Evolutionary conservation across 2,888 invertebrate species (phyloP).

Genomic region (Masnerella sp.): DNA sequence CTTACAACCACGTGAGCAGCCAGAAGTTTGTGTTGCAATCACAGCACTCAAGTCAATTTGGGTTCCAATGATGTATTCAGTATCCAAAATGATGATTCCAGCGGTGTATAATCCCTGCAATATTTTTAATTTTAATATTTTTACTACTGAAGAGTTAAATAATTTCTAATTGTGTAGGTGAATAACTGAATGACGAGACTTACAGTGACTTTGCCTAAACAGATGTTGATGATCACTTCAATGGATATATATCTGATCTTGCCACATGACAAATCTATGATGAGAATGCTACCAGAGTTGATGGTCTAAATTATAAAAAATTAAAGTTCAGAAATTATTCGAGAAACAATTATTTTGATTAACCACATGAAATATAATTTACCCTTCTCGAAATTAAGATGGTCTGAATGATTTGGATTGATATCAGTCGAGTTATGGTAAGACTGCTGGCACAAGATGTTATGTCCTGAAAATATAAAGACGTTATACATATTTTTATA

Average conservation of each 20-base stretch:
- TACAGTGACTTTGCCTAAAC: neutral
- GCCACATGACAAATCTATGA: neutral
- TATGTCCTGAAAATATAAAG: too few relatives aligned
- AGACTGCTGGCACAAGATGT: too few relatives aligned
- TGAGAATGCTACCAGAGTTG: conserved; percentile 1
- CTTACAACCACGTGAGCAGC: neutral
- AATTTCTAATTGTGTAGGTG: too few relatives aligned
- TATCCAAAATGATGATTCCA: neutral
- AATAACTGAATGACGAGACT: too few relatives aligned
- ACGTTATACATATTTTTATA: too few relatives aligned
- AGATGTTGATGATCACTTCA: neutral
- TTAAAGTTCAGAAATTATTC: too few relatives aligned
- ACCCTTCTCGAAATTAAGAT: too few relatives aligned
- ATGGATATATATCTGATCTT: neutral
- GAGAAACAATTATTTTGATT: neutral
- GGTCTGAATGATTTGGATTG: too few relatives aligned
- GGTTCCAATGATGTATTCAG: neutral
- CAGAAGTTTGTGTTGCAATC: neutral
- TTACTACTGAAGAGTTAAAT: too few relatives aligned
- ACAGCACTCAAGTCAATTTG: neutral
- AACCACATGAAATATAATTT: neutral
- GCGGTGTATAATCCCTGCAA: neutral
- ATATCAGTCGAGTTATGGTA: too few relatives aligned
- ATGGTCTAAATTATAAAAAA: neutral
- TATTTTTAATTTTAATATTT: neutral